Base-by-base conservation (phyloP, 2,797 vertebrate genomes). In the Ptychobarbus kaznakovi region DNA sequence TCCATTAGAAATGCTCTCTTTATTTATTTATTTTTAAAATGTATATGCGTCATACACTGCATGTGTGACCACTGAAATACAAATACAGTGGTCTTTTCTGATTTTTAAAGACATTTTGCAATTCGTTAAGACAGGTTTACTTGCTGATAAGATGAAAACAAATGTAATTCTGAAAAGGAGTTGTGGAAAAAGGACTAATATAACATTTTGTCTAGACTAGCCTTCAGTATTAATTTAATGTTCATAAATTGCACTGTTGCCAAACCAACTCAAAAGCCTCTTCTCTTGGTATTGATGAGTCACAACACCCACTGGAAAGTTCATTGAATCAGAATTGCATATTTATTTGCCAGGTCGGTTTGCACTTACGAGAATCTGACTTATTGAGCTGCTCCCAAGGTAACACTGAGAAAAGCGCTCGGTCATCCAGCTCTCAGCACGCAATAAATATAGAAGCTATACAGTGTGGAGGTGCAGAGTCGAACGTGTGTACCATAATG, bases 71-170 rank as follows among this genome's bases (percentile, higher is more conserved):
- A 70, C 18, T 56, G 38, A 16, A 72, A 58, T 56, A 25, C 65
- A 25, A 28, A 42, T 6, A 18, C 25, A 18, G 40, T 16, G 3
- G 20, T 56, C 8, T 49, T 22, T 32, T 46, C 94, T 94, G 95
- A 94, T 87, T 87, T 20, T 81, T 91, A 90, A 91, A 89, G 88
- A 91, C 85, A 91, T 93, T 92, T 91, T 92, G 88, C 92, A 96
- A 97, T 97, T 93, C 93, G 94, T 97, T 95, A 95, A 96, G 97
- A 96, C 96, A 97, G 96, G 93, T 91, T 44, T 51, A 38, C 44
- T 65, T 20, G 22, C 5, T 76, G 81, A 73, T 75, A 83, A 76
- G 81, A 25, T n/a, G 20, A n/a, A 49, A 22, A 15, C 40, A 10
- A 74, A 73, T 32, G 25, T n/a, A 42, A 46, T 63, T 82, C 70